phyloP scores from a whole-genome alignment of 2,888 invertebrate species.

The Nematopogon swammerdamellus region DNA sequence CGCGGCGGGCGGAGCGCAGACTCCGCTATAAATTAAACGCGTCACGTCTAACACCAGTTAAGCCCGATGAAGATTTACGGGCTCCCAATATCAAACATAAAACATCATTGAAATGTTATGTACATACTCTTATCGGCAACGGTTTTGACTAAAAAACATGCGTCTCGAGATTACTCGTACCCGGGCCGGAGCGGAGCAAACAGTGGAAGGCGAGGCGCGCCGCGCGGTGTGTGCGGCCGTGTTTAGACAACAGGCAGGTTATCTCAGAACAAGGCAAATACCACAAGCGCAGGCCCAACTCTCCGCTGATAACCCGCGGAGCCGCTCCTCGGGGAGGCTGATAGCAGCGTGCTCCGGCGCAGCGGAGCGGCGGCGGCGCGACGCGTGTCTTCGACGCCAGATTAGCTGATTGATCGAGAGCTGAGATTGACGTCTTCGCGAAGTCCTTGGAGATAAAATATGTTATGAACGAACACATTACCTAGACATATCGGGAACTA shows the following conservation, averaged over 20 bases:
- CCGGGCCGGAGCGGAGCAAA: not conserved
- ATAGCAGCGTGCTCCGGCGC: no score
- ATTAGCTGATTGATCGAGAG: no score
- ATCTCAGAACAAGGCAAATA: not conserved
- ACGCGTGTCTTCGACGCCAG: no score
- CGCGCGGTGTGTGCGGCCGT: not conserved
- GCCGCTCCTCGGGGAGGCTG: not conserved
- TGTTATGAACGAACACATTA: no score
- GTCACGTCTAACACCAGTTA: slow-evolving; percentile 1
- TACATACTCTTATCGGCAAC: slow-evolving; percentile 1
- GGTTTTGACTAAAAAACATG: slow-evolving; percentile 21
- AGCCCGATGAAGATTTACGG: slow-evolving; percentile 8
- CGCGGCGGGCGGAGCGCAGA: no score
- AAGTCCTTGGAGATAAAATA: no score
- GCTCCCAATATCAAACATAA: slow-evolving; percentile 6
- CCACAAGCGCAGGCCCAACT: not conserved
- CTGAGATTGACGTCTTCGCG: no score
- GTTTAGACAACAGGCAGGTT: not conserved
- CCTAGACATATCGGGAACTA: no score
- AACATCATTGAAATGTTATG: slow-evolving; percentile 3
- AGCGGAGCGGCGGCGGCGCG: no score
- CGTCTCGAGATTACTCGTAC: not conserved
- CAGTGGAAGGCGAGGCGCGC: not conserved
- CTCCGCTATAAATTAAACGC: not conserved
- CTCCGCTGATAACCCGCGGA: not conserved